Base-by-base conservation (phyloP, 2,888 invertebrate species). In the Hemicrepidius hirtus region DNA sequence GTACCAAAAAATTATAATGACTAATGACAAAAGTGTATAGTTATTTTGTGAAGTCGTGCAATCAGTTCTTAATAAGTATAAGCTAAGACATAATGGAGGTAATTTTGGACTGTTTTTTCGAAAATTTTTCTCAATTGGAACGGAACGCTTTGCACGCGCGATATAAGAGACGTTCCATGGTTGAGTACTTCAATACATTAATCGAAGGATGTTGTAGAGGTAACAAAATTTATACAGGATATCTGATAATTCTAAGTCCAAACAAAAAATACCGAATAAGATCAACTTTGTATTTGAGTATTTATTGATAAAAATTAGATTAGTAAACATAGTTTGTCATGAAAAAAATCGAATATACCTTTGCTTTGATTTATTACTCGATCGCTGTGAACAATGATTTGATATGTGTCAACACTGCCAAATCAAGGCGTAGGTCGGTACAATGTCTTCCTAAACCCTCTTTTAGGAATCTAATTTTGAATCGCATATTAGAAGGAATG, bases 41-140 rank as follows among this genome's bases (percentile, higher is more conserved):
- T 73, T 73, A 68, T 59, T 59, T 59, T 28, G 62, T 60, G 65
- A 66, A 73, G 21, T 73, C 73, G 73, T 70, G 73, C 70, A 73
- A 62, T 24, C 41, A 13, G 24, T 40, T 53, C 59, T 60, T 73
- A 73, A 65, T 73, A 73, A 69, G 55, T 32, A 20, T 32, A 32
- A n/a, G 7, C 32, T 18, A 21, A 46, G 60, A 62, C 53, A 66
- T 60, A 72, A 95, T 95, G 95, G 94, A 95, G 85, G 90, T 91
- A 76, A 90, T 94, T 79, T 92, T 95, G 86, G 92, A 94, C 78
- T 92, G 91, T 83, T 95, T 95, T 87, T 94, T 94, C 81, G 93
- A 95, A 82, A 90, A 94, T 55, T 94, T 95, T 82, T 87, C 89
- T 78, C 90, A 90, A 79, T 87, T 94, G 83, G 91, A 93, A 63